Conservation (phyloP, 2,113 vertebrate genomes). For the Bothrops jararaca region DNA sequence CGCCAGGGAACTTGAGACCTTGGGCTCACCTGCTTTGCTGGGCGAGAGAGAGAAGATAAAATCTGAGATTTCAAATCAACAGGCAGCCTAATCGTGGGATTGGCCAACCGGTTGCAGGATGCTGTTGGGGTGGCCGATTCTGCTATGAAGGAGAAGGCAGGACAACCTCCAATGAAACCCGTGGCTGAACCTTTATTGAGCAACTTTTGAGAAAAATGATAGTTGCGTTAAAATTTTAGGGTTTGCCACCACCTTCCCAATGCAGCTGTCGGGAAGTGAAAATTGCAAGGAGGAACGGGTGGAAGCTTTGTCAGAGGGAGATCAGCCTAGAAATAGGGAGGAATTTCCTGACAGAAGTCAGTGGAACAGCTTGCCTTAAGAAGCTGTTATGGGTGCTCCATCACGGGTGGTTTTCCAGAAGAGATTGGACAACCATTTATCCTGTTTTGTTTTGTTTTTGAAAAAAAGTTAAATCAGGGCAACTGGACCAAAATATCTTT, state of each 20-base stretch:
- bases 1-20: slow-evolving; percentile 13
- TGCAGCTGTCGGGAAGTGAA: neutral
- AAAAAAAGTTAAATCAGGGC: neutral
- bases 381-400: no score
- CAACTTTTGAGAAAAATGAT: neutral
- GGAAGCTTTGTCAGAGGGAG: neutral
- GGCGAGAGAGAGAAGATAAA: neutral
- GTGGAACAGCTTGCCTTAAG: no score
- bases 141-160: neutral
- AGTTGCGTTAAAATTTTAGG: neutral
- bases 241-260: neutral
- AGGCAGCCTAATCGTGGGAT: neutral
- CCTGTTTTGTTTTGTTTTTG: no score
- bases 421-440: neutral
- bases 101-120: neutral
- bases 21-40: neutral
- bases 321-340: neutral
- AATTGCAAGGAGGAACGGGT: neutral
- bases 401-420: neutral
- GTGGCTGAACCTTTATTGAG: neutral
- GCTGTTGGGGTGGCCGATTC: neutral
- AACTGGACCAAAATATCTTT: neutral
- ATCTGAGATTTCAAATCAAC: neutral
- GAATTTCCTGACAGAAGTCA: neutral
- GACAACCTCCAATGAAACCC: neutral